These are phyloP conservation scores for Dinoponera quadriceps DNA, from an alignment of 1,140 invertebrate species.

Conservation along the genomic window DNA sequence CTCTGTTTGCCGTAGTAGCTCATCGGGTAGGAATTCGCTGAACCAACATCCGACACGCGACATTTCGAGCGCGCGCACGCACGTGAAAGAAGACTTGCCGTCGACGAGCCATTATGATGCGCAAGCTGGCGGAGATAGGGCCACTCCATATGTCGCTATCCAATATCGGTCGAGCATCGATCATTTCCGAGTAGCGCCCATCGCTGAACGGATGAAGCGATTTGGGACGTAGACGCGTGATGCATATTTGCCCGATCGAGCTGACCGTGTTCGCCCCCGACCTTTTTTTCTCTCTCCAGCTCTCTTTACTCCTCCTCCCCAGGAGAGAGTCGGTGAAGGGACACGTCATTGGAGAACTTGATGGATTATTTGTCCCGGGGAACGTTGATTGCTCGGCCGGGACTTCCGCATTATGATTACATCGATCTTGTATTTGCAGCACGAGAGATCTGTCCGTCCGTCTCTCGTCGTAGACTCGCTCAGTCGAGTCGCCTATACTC, in stretches of 20 bases:
- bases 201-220: conserved; percentile 46
- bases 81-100: conserved; percentile 52
- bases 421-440: conserved; percentile 52
- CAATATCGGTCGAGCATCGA: conserved; percentile 76
- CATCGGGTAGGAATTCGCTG: conserved; percentile 63
- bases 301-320: background rate
- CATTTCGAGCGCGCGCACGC: conserved; percentile 45
- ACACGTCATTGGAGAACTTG: conserved; percentile 46
- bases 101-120: conserved; percentile 57
- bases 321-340: background rate
- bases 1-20: conserved; percentile 51
- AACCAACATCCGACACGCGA: conserved; percentile 58
- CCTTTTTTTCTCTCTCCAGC: background rate
- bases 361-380: conserved; percentile 49
- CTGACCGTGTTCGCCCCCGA: background rate
- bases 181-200: conserved; percentile 65
- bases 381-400: conserved; percentile 63
- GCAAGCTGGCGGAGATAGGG: conserved; percentile 67
- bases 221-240: conserved; percentile 57
- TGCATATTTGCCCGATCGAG: conserved; percentile 57
- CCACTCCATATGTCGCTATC: conserved; percentile 76
- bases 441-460: conserved; percentile 31
- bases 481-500: conserved; percentile 28
- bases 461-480: conserved; percentile 62
- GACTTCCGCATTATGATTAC: conserved; percentile 50